These are phyloP conservation scores for Ormyrus pomaceus DNA, from an alignment of 2,888 invertebrate species.

Conservation along the genomic window DNA sequence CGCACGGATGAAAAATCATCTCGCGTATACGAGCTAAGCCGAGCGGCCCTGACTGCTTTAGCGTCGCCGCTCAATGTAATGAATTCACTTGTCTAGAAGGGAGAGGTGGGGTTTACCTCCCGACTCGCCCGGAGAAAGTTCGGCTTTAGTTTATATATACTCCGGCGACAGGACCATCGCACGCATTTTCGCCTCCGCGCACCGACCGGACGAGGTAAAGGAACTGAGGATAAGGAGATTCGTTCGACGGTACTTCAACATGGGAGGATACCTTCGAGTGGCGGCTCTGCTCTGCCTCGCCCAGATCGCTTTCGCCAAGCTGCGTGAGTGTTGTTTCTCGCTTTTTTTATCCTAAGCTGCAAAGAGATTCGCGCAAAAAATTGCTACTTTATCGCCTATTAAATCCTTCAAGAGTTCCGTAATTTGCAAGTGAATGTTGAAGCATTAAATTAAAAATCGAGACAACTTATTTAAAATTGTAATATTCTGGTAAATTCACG, in stretches of 20 bases:
- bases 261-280: constrained; percentile 23
- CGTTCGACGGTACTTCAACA: neutral
- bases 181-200: constrained; percentile 42
- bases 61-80: constrained; percentile 69
- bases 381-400: no score
- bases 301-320: constrained; percentile 30
- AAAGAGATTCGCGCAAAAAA: no score
- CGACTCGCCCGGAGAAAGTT: constrained; percentile 71
- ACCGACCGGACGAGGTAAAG: neutral
- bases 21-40: neutral
- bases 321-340: constrained; percentile 42
- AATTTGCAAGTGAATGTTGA: no score
- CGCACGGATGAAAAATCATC: constrained; percentile 16
- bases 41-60: constrained; percentile 71
- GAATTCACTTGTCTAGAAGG: constrained; percentile 66
- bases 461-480: no score
- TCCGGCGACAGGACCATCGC: constrained; percentile 64
- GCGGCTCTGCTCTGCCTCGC: constrained; percentile 27
- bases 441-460: no score
- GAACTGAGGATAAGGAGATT: neutral
- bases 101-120: constrained; percentile 60
- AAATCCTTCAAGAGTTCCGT: no score
- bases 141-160: constrained; percentile 73
- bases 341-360: neutral
- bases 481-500: no score